Conservation (phyloP, 1,140 invertebrate species). For the Bombus waltoni region DNA sequence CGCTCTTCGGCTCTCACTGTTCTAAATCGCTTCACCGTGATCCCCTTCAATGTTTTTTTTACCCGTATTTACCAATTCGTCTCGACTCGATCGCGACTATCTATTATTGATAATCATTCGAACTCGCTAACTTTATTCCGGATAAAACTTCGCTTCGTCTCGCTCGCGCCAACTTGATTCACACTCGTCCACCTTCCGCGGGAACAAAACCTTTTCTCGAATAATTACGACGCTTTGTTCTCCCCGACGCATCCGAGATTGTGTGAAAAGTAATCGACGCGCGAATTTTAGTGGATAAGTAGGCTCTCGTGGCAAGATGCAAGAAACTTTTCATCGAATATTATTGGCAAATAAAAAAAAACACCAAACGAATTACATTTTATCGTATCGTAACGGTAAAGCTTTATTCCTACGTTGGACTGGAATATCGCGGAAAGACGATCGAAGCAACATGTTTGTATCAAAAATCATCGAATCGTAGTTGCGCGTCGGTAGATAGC, state of each 20-base stretch:
- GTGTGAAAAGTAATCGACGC: slow-evolving; percentile 1
- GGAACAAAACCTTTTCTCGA: background rate
- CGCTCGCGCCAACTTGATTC: background rate
- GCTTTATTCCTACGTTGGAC: background rate
- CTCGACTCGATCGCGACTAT: slow-evolving; percentile 38
- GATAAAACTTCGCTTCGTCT: background rate
- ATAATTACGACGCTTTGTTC: slow-evolving; percentile 26
- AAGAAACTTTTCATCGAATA: background rate
- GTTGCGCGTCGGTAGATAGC: background rate
- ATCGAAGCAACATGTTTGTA: background rate
- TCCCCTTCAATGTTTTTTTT: slow-evolving; percentile 52
- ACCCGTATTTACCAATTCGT: slow-evolving; percentile 68
- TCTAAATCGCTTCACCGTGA: slow-evolving; percentile 71
- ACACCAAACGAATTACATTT: background rate
- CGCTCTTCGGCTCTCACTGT: slow-evolving; percentile 59
- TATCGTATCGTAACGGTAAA: background rate
- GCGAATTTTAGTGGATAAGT: background rate
- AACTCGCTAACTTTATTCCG: background rate
- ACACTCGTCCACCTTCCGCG: background rate
- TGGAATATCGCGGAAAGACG: background rate
- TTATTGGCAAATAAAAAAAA: background rate
- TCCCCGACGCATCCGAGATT: background rate
- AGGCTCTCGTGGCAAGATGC: background rate
- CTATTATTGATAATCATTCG: slow-evolving; percentile 51
- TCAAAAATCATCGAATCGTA: background rate